Percentiles rank a stretch among this genome's conserved stretches.
Conservation (phyloP, 2,888 invertebrate species). For the Microctonus aethiopoides region DNA sequence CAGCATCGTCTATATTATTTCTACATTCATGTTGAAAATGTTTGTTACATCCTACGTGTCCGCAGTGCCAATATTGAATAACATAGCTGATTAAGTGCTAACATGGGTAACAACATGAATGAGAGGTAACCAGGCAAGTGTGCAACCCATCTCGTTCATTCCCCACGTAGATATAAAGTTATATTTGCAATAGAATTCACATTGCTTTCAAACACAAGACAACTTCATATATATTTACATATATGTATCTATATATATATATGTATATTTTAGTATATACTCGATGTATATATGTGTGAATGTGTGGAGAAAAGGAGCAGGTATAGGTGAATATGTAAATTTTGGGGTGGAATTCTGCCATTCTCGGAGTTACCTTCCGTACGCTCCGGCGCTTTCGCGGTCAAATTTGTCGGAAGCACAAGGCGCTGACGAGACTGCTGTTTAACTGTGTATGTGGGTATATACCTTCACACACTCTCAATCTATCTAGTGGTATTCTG, state of each 20-base stretch:
- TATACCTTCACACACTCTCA: neutral
- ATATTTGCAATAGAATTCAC: neutral
- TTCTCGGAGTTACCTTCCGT: slow-evolving; percentile 21
- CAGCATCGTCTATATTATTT: neutral
- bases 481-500: neutral
- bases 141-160: neutral
- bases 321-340: slow-evolving; percentile 36
- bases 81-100: slow-evolving; percentile 48
- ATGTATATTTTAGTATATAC: too few relatives aligned
- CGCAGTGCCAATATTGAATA: slow-evolving; percentile 45
- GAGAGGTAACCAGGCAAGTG: slow-evolving; percentile 27
- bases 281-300: too few relatives aligned
- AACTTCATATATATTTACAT: slow-evolving; percentile 17
- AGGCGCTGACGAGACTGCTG: slow-evolving; percentile 37
- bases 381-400: slow-evolving; percentile 35
- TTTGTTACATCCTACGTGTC: slow-evolving; percentile 3
- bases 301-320: slow-evolving; percentile 3
- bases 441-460: neutral
- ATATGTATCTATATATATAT: slow-evolving; percentile 15
- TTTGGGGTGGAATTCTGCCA: slow-evolving; percentile 15
- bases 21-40: neutral
- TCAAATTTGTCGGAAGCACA: slow-evolving; percentile 39
- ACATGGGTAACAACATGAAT: slow-evolving; percentile 33
- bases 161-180: slow-evolving; percentile 12
- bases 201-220: slow-evolving; percentile 14